A percentile compares a stretch with the other conserved stretches of the same genome.
Evolutionary conservation across 2,888 invertebrate species (phyloP).

Genomic region (Ceramica pisi): DNA sequence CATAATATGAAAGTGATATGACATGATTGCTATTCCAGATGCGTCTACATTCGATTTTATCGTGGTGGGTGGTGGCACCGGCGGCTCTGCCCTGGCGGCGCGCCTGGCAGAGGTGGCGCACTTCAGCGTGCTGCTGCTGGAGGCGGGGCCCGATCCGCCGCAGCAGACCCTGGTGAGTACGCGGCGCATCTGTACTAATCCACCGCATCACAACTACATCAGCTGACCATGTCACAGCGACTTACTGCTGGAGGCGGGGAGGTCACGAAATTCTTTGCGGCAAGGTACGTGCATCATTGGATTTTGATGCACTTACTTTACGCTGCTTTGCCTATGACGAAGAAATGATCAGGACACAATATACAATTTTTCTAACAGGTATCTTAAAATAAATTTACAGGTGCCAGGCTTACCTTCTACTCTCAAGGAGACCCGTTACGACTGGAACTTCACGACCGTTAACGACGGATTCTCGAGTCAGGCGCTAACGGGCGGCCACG

Average conservation of each 20-base stretch:
- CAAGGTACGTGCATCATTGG: too few species aligned
- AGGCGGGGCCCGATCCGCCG: conserved; percentile 84
- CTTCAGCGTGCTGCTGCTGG: conserved; percentile 79
- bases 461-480: conserved; percentile 78
- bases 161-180: conserved; percentile 79
- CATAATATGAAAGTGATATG: too few species aligned
- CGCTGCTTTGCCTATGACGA: too few species aligned
- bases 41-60: conserved; percentile 81
- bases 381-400: conserved; percentile 63
- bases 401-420: conserved; percentile 77
- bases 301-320: too few species aligned
- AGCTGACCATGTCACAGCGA: not conserved
- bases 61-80: conserved; percentile 84
- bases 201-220: not conserved
- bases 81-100: conserved; percentile 81
- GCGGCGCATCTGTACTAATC: too few species aligned
- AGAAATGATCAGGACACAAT: too few species aligned
- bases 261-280: too few species aligned
- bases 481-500: conserved; percentile 73
- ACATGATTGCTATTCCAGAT: conserved; percentile 69
- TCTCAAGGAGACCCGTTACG: conserved; percentile 75
- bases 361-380: not conserved
- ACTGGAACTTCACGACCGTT: conserved; percentile 84
- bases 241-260: conserved; percentile 82
- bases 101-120: conserved; percentile 73